phyloP scores from a whole-genome alignment of 64 coral and sea anemone species.

The Exaiptasia diaphana region DNA sequence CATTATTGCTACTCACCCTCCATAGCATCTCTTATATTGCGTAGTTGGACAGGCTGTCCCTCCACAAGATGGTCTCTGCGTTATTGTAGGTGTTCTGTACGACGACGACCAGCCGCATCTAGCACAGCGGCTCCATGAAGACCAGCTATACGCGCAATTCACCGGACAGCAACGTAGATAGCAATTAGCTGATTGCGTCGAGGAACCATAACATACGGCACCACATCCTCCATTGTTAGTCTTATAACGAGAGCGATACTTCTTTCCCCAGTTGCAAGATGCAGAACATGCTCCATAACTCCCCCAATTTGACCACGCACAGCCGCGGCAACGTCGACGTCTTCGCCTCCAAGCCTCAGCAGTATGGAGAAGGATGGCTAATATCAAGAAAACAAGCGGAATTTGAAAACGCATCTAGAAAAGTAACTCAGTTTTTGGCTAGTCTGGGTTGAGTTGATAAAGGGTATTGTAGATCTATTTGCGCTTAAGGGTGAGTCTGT shows the following conservation, averaged over 20 bases:
- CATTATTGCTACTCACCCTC: too few species aligned
- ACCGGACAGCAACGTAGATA: conserved; percentile 48
- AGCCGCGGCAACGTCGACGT: not conserved
- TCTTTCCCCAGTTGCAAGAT: not conserved
- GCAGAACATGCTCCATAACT: not conserved
- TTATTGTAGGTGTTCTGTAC: conserved; percentile 25
- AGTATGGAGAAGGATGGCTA: not conserved
- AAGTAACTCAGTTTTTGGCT: too few species aligned
- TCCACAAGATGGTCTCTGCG: conserved; percentile 19
- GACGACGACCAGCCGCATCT: conserved; percentile 51
- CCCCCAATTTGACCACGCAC: not conserved
- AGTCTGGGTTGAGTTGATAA: too few species aligned
- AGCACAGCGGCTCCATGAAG: conserved; percentile 32
- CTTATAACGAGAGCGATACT: not conserved
- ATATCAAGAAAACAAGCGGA: too few species aligned
- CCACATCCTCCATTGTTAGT: not conserved
- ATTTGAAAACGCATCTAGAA: too few species aligned
- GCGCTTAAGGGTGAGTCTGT: too few species aligned
- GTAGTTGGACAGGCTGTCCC: conserved; percentile 47
- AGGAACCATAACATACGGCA: not conserved
- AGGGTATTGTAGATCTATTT: too few species aligned
- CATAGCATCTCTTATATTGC: not conserved
- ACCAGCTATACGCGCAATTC: conserved; percentile 41
- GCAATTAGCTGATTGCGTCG: not conserved
- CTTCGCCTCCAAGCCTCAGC: not conserved